Conservation (phyloP, 2,113 vertebrate genomes). For the Promerops cafer region DNA sequence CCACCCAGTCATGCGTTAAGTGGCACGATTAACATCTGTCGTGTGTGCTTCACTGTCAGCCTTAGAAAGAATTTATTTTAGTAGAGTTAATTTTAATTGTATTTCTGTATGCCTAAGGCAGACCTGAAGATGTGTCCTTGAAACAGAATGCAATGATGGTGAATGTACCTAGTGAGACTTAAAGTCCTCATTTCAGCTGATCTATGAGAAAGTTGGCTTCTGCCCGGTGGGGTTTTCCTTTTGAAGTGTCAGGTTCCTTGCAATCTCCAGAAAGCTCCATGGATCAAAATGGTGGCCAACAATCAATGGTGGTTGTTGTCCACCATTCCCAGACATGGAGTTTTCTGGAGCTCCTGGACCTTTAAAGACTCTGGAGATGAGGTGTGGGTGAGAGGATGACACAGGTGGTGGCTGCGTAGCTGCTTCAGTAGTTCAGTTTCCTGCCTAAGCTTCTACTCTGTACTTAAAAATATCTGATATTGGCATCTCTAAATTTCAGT, state of each 20-base stretch:
- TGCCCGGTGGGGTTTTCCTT: not conserved
- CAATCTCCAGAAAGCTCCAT: not conserved
- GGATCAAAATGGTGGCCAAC: not conserved
- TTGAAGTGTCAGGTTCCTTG: not conserved
- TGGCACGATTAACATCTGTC: not conserved
- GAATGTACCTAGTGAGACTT: not conserved
- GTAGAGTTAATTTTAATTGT: not conserved
- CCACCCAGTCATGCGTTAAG: constrained; percentile 1
- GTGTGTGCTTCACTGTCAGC: not conserved
- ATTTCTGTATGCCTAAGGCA: not conserved
- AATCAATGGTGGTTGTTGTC: not conserved
- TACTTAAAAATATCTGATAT: constrained; percentile 1
- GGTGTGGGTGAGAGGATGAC: not conserved
- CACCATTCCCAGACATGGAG: not conserved
- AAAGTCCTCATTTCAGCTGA: not conserved
- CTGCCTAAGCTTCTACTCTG: not conserved
- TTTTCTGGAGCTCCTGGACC: not conserved
- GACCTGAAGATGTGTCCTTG: not conserved
- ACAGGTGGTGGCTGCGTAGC: not conserved
- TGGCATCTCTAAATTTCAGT: not conserved
- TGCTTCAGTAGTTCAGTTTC: not conserved
- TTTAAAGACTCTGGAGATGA: not conserved
- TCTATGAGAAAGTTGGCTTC: not conserved
- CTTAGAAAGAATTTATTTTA: not conserved
- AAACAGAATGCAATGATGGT: not conserved